Percentiles rank a stretch among this genome's conserved stretches.
Evolutionary conservation across 2,888 invertebrate genomes (phyloP).

Genomic region (Doris montereyensis): DNA sequence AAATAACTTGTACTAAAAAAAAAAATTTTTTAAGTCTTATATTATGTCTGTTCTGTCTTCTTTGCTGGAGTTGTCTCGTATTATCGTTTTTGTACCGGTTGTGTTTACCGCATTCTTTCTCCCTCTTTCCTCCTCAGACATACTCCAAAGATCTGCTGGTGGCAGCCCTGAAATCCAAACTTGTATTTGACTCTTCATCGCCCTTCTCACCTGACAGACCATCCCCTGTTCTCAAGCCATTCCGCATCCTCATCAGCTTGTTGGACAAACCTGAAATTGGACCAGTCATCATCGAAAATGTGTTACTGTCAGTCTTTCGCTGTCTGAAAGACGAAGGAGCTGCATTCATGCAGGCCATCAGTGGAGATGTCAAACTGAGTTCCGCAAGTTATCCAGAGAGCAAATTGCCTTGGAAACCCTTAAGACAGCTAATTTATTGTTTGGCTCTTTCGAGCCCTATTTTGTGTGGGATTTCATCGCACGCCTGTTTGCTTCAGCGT

Average conservation of each 20-base stretch:
- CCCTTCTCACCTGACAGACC: constrained; percentile 43
- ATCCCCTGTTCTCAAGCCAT: constrained; percentile 57
- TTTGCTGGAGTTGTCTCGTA: too few species aligned
- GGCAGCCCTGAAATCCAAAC: constrained; percentile 62
- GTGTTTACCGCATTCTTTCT: too few species aligned
- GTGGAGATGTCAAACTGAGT: too few species aligned
- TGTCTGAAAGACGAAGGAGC: constrained; percentile 62
- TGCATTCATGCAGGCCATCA: constrained; percentile 3
- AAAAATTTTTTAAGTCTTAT: too few species aligned
- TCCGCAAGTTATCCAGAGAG: constrained; percentile 3
- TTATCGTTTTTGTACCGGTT: too few species aligned
- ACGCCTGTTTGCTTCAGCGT: constrained; percentile 69
- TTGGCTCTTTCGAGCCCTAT: constrained; percentile 86
- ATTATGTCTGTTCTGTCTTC: too few species aligned
- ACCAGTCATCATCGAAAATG: constrained; percentile 68
- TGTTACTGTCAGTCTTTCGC: constrained; percentile 79
- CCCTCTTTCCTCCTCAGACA: constrained; percentile 52
- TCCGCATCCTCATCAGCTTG: constrained; percentile 86
- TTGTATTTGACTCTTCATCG: constrained; percentile 43
- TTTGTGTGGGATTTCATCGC: constrained; percentile 88
- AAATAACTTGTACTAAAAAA: too few species aligned
- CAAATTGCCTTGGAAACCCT: constrained; percentile 77
- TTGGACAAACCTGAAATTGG: constrained; percentile 91
- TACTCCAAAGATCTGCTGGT: constrained; percentile 80
- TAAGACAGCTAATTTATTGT: constrained; percentile 87